These are phyloP conservation scores for Elachura formosa DNA, from an alignment of 2,113 vertebrate genomes.

Conservation along the genomic window DNA sequence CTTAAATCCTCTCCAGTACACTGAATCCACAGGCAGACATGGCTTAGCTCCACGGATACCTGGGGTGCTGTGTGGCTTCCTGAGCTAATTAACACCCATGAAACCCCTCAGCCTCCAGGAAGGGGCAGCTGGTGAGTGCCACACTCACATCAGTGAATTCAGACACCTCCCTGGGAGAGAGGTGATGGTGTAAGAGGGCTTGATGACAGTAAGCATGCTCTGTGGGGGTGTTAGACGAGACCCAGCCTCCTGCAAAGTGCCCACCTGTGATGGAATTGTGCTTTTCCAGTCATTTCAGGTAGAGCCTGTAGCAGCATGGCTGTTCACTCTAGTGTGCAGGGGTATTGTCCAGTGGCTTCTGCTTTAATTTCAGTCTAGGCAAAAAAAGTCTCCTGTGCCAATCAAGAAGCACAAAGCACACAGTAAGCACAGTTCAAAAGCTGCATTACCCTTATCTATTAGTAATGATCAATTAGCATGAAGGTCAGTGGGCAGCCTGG, in stretches of 20 bases:
- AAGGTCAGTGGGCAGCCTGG: constrained; percentile 44
- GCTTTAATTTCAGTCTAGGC: neutral
- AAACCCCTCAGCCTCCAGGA: neutral
- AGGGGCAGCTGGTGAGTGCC: neutral
- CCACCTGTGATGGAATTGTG: neutral
- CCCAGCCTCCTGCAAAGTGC: neutral
- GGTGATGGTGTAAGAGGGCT: neutral
- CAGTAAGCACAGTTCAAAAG: constrained; percentile 28
- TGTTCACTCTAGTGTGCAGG: neutral
- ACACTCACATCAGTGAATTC: neutral
- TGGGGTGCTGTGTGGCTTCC: accelerated
- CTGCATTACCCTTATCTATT: constrained; percentile 46
- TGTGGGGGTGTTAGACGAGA: neutral
- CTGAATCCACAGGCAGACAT: neutral
- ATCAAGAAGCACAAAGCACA: neutral
- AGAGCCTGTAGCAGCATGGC: neutral
- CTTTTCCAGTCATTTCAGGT: neutral
- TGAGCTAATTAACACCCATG: neutral
- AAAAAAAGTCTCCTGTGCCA: neutral
- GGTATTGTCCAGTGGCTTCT: neutral
- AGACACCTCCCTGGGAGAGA: neutral
- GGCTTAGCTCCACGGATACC: accelerated
- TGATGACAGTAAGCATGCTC: accelerated
- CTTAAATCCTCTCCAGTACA: neutral
- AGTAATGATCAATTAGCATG: constrained; percentile 60